Evolutionary conservation across 1,140 invertebrate species (phyloP), one percentile per base, ranked within the genome.

Genomic region (Chironomus striatipennis): DNA sequence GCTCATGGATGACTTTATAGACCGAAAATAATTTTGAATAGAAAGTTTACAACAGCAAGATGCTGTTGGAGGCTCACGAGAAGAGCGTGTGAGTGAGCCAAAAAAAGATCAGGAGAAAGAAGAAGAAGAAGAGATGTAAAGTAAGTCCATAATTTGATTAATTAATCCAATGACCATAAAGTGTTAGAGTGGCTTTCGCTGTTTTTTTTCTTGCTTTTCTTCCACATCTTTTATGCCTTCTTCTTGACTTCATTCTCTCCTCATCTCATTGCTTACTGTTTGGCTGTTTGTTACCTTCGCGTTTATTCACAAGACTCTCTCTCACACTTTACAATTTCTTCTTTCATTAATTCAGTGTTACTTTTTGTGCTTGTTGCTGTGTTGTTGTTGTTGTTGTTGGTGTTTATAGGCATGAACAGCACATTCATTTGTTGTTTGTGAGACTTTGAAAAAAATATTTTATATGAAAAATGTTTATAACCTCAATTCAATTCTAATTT

Each of bases 381-480:
- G 10, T 57, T 57, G 9, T 57, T 57, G 47, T 57, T 57, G n/a
- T 10, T 57, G 47, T n/a, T 57, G n/a, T n/a, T 18, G 65, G 9
- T 18, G 65, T 70, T 70, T 70, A 57, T 57, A 57, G 47, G 47
- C 47, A 57, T 57, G 47, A 57, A 57, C 47, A 57, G 47, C 47
- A 57, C 47, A 57, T 57, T 57, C n/a, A 57, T 57, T 57, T 57
- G 47, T 57, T 70, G 17, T 70, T 4, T 70, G 18, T 15, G 15
- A 70, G 65, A 20, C 24, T 34, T 34, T 34, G 5, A 2, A 34
- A 34, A 34, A 34, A 34, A 1, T 34, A 20, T 7, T 20, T 70
- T 70, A 18, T 70, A 70, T 70, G 65, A 70, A 70, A 70, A 70
- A 70, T 70, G 65, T 70, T 70, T 21, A 70, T 70, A 70, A 70